Conservation (phyloP, 2,797 vertebrate genomes). For the Apodemus agrarius region DNA sequence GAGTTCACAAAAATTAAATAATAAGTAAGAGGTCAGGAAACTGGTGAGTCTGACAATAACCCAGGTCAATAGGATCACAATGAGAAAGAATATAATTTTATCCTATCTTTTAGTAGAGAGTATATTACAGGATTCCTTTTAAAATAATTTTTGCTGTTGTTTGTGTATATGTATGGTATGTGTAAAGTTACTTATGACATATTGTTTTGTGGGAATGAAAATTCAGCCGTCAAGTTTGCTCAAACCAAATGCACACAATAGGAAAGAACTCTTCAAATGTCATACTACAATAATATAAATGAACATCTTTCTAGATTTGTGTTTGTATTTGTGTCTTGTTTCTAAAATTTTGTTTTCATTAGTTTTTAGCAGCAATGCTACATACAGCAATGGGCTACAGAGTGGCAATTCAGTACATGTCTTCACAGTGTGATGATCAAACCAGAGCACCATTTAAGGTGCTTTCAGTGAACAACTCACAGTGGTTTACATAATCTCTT, state of each 20-base stretch:
- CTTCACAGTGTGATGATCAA: background rate
- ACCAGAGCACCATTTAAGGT: background rate
- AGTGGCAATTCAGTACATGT: background rate
- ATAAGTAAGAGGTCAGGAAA: background rate
- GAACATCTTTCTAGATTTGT: background rate
- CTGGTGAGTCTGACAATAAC: background rate
- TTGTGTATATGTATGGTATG: background rate
- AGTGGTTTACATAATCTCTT: background rate
- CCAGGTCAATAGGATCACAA: background rate
- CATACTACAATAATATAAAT: background rate
- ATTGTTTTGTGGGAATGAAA: background rate
- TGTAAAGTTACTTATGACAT: background rate
- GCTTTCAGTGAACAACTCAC: background rate
- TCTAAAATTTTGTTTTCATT: background rate
- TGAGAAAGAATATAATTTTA: background rate
- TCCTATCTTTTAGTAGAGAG: background rate
- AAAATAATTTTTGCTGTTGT: background rate
- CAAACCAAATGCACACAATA: background rate
- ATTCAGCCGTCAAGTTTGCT: background rate
- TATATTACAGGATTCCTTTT: background rate
- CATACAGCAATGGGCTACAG: background rate
- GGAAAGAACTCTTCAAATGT: background rate
- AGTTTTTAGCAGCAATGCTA: background rate
- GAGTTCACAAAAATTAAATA: background rate
- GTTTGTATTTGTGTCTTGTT: background rate